phyloP scores from a whole-genome alignment of 1,140 invertebrate genomes.

The Scaptomyza graminum region DNA sequence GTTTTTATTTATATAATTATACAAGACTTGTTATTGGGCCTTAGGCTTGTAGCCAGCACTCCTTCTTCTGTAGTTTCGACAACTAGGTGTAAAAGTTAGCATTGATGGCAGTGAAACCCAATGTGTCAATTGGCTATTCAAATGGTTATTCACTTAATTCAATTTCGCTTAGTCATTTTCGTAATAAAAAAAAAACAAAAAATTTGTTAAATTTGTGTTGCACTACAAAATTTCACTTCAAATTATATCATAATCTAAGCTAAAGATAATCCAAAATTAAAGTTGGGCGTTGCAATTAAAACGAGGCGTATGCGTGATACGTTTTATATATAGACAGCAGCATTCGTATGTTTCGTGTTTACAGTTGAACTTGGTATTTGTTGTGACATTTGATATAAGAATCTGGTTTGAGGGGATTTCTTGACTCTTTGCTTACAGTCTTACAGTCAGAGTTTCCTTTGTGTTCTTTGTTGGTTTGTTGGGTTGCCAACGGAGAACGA shows the following conservation, averaged over 20 bases:
- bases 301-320: conserved; percentile 38
- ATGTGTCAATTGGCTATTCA: conserved; percentile 32
- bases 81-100: conserved; percentile 64
- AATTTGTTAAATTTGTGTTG: conserved; percentile 8
- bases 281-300: not conserved
- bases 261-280: conserved; percentile 3
- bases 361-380: not conserved
- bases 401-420: conserved; percentile 4
- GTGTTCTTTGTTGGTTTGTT: conserved; percentile 37
- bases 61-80: not conserved
- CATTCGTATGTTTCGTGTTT: not conserved
- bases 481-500: conserved; percentile 9
- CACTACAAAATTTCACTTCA: conserved; percentile 6
- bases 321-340: not conserved
- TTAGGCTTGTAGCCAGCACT: not conserved
- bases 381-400: conserved; percentile 11
- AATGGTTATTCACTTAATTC: conserved; percentile 22
- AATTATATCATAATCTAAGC: conserved; percentile 26
- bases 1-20: not conserved
- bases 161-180: conserved; percentile 25
- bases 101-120: conserved; percentile 30
- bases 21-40: not conserved
- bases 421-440: conserved; percentile 12
- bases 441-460: conserved; percentile 10
- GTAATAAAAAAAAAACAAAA: not conserved